Conservation (phyloP, 2,888 invertebrate genomes). For the Argyresthia goedartella region DNA sequence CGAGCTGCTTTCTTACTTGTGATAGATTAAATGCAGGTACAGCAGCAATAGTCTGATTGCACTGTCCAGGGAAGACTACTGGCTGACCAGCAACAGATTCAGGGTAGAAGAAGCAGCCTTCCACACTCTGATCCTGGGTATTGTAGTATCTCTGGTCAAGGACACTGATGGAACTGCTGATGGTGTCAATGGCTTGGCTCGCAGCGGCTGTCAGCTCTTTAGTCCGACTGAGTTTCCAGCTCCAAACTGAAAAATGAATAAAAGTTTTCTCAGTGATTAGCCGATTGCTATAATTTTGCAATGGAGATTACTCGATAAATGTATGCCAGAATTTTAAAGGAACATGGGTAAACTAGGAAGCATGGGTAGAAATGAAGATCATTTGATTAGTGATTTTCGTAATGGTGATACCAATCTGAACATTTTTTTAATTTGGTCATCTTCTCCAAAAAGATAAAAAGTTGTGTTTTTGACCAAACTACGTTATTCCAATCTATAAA, state of each 20-base stretch:
- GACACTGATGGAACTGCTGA: conserved; percentile 24
- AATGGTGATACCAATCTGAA: no score
- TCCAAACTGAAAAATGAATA: conserved; percentile 24
- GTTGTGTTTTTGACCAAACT: no score
- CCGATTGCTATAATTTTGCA: no score
- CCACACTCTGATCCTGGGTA: conserved; percentile 25
- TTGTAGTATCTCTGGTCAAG: conserved; percentile 30
- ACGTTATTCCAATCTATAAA: no score
- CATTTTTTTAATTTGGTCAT: no score
- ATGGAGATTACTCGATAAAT: no score
- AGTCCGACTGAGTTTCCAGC: conserved; percentile 47
- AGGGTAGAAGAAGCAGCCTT: conserved; percentile 47
- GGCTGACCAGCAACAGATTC: conserved; percentile 28
- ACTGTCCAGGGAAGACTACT: conserved; percentile 41
- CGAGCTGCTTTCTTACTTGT: conserved; percentile 17
- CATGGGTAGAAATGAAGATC: no score
- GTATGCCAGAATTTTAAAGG: no score
- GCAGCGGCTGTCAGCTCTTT: conserved; percentile 23
- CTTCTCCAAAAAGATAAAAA: no score
- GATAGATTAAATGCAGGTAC: conserved; percentile 24
- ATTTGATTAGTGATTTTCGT: no score
- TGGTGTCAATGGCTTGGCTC: conserved; percentile 21
- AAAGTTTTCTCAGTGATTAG: no score
- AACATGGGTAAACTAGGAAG: no score
- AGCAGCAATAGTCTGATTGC: conserved; percentile 26